Evolutionary conservation across 2,888 invertebrate genomes (phyloP), one percentile per base, ranked within the genome.

Genomic region (Alviniconcha strummeri): DNA sequence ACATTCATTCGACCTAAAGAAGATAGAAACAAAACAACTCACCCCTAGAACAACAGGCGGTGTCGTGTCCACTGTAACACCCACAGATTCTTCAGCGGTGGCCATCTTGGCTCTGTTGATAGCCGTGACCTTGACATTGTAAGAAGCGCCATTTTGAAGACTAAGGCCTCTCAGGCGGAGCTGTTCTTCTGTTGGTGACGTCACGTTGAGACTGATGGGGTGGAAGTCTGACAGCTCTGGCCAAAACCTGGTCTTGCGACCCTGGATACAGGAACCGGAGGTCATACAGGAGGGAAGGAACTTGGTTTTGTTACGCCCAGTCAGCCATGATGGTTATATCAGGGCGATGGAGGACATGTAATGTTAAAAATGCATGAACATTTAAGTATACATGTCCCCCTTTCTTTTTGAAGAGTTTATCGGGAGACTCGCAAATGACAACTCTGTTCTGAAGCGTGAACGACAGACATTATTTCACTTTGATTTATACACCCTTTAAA

Each of bases 61-160:
- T 3, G 89, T 87, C n/a, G 84, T 87, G 82, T 91, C 91, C 36
- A 91, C 84, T 3, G 84, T 88, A 13, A 90, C 87, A 7, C 89
- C 90, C 6, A 82, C 64, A 0, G 90, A 88, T 80, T 90, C 88
- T 8, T 88, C 88, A 15, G 76, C 57, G 11, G 85, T 84, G n/a
- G 76, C 75, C 64, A 81, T 71, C 80, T 85, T 83, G 17, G 87
- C 88, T 13, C 72, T 71, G 83, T 88, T 88, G 71, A 84, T 79
- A 17, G 85, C 88, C 17, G 84, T 84, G 17, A 88, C 84, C 36
- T 86, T 85, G 55, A 85, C 82, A 71, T 69, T 86, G 72, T 88
- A 88, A 5, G 84, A 57, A 19, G 83, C 79, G 67, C 86, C 87
- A 80, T 88, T 87, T 4, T 57, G 69, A 5, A 88, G 86, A 7